phyloP scores from a whole-genome alignment of 2,888 invertebrate species.

The Tipula helvola region DNA sequence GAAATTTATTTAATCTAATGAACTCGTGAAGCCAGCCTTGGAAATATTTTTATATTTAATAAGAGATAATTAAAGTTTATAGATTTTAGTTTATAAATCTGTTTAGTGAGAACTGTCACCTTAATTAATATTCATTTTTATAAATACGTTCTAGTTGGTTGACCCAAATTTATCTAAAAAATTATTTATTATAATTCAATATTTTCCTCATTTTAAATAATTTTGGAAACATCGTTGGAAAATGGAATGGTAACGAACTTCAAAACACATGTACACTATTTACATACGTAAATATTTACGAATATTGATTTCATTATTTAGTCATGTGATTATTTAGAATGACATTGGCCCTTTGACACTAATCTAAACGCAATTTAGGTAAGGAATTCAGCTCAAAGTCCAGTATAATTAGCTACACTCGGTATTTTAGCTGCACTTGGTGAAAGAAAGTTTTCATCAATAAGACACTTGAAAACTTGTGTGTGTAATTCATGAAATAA shows the following conservation, averaged over 20 bases:
- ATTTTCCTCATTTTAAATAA: neutral
- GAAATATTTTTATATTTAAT: neutral
- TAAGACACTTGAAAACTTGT: too few species aligned
- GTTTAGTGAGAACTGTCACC: neutral
- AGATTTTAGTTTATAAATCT: neutral
- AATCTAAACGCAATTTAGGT: too few species aligned
- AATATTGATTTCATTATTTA: too few species aligned
- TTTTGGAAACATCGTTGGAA: neutral
- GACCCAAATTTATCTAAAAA: neutral
- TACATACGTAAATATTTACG: too few species aligned
- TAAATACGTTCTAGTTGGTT: neutral
- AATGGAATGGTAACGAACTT: neutral
- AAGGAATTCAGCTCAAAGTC: too few species aligned
- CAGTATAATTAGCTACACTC: too few species aligned
- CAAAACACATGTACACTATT: too few species aligned
- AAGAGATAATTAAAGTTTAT: neutral
- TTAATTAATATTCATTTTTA: neutral
- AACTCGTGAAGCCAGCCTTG: neutral
- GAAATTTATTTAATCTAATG: neutral
- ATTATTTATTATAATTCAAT: neutral
- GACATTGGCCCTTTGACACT: too few species aligned
- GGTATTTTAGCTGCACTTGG: too few species aligned
- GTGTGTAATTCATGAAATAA: too few species aligned
- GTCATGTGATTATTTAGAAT: too few species aligned
- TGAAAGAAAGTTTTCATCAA: too few species aligned